These are phyloP conservation scores for Tenrec ecaudatus DNA, from an alignment of 2,113 vertebrate genomes.

Conservation along the genomic window DNA sequence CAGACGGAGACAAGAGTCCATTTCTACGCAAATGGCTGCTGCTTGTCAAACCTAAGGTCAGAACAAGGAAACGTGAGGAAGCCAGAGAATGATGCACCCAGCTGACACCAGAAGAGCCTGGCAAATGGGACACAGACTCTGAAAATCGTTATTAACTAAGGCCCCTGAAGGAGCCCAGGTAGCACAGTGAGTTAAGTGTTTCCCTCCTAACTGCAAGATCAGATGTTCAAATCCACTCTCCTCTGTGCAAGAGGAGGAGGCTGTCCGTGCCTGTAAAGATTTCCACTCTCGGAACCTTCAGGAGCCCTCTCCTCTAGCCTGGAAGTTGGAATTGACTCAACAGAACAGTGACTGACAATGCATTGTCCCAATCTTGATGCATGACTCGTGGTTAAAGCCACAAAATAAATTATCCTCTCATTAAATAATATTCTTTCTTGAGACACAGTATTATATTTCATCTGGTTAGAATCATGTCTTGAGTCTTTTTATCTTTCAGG, in stretches of 20 bases:
- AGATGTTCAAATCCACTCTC: no score
- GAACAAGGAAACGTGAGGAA: not conserved
- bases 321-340: no score
- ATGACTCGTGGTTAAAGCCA: not conserved
- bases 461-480: not conserved
- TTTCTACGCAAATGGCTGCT: constrained; percentile 31
- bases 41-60: constrained; percentile 26
- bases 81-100: constrained; percentile 16
- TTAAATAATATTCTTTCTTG: constrained; percentile 22
- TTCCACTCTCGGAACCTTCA: no score
- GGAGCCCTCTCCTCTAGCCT: no score
- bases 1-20: constrained; percentile 12
- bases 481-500: not conserved
- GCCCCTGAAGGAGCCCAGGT: no score
- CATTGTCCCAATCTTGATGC: not conserved
- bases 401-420: not conserved
- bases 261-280: no score
- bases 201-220: no score
- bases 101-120: constrained; percentile 29
- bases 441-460: not conserved
- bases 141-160: not conserved
- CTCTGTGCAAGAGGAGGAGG: no score
- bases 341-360: not conserved
- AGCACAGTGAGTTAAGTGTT: no score
- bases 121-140: not conserved